These are phyloP conservation scores for Pogoniulus pusillus DNA, from an alignment of 2,797 vertebrate species.

Conservation along the genomic window DNA sequence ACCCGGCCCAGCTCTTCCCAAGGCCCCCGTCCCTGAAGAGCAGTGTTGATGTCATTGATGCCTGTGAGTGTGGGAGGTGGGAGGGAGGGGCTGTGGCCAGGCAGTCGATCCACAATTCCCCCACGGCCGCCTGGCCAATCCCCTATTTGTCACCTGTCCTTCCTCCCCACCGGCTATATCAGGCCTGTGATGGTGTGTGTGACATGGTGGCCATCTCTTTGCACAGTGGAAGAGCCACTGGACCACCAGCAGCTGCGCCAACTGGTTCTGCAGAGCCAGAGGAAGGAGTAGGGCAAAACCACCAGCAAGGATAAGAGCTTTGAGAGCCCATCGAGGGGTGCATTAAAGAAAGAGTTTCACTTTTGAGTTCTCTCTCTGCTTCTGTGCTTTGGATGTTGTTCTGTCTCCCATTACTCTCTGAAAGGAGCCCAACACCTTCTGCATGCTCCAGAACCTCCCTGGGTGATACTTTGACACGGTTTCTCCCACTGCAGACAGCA, in stretches of 20 bases:
- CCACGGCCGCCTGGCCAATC: accelerated
- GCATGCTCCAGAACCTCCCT: background rate
- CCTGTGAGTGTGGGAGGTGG: slow-evolving; percentile 35
- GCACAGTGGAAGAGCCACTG: slow-evolving; percentile 10
- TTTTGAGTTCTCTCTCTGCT: background rate
- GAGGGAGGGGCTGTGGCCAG: accelerated
- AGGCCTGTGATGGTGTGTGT: accelerated
- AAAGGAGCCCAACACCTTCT: background rate
- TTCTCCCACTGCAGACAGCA: background rate
- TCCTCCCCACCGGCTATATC: accelerated
- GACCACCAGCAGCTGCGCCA: background rate
- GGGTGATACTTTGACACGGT: background rate
- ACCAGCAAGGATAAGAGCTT: accelerated
- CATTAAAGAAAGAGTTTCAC: background rate
- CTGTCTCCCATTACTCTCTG: background rate
- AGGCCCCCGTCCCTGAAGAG: accelerated
- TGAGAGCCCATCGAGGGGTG: accelerated
- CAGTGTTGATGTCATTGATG: accelerated
- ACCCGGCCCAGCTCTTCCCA: background rate
- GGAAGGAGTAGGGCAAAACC: accelerated
- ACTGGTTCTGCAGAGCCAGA: background rate
- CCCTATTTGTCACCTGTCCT: accelerated
- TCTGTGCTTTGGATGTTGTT: accelerated
- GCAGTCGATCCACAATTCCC: accelerated
- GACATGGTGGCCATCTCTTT: background rate